Base-by-base conservation (phyloP, 2,888 invertebrate species). In the Cerastoderma edule region DNA sequence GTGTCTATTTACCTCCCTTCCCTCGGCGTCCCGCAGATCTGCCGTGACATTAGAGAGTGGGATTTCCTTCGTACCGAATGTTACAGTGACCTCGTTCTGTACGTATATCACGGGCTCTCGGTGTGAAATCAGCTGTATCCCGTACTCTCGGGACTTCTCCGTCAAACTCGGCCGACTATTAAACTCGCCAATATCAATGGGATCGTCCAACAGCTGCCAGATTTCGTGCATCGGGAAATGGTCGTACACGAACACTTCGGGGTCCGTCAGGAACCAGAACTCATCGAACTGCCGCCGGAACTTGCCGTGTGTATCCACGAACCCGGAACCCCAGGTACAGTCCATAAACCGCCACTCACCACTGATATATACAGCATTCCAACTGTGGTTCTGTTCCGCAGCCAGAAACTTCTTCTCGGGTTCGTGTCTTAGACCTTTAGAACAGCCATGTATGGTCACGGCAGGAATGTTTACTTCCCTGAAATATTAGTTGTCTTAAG, bases 181-280 rank as follows among this genome's bases (percentile, higher is more conserved):
- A 35, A 84, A 86, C 28, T 78, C 75, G 1, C 83, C 81, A 30
- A 84, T 67, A 28, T 75, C 78, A 4, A 87, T 71, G 0, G 87
- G 85, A 16, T 82, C 65, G 16, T 83, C 75, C 0, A 89, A 75
- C 8, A 89, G 81, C 71, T 89, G 89, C 79, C 83, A 83, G 8
- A 66, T 46, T 50, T 72, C 66, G 73, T 86, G 86, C 2, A 73
- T 39, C 3, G 88, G 87, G 68, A 85, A 87, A 67, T 88, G 89
- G 27, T 80, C 80, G 30, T 80, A 80, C 13, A 83, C 74, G 44
- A 88, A 86, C 19, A 75, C 70, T 53, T 87, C 85, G 0, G 89
- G 88, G 33, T 88, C 87, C 0, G 88, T 87, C 30, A 89, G 72
- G 75, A 89, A 89, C 78, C 84, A 88, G 65, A 85, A 83, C n/a